Conservation (phyloP, 1,140 invertebrate genomes). For the Drosophila santomea region DNA sequence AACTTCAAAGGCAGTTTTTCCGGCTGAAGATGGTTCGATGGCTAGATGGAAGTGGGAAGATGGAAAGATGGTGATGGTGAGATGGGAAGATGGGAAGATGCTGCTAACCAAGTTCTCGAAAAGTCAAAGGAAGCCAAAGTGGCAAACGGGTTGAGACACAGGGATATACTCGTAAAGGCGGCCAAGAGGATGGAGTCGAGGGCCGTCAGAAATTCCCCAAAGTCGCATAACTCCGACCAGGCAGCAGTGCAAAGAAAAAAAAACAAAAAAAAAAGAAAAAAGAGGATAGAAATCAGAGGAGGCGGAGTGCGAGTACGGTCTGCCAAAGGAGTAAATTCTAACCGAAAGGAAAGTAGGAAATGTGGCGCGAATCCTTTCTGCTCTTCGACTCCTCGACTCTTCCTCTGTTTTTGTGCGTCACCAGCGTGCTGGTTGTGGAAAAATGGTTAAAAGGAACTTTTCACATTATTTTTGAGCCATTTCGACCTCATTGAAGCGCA, state of each 20-base stretch:
- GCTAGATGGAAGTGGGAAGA: conserved; percentile 15
- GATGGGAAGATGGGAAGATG: conserved; percentile 23
- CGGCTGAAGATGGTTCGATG: not conserved
- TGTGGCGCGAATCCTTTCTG: conserved; percentile 68
- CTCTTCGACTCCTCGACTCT: conserved; percentile 16
- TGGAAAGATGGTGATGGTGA: conserved; percentile 2
- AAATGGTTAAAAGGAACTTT: conserved; percentile 81
- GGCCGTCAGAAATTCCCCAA: conserved; percentile 68
- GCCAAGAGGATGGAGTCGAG: conserved; percentile 32
- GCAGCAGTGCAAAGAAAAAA: conserved; percentile 21
- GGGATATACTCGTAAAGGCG: conserved; percentile 17
- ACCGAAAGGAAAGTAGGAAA: conserved; percentile 60
- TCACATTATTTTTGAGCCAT: conserved; percentile 83
- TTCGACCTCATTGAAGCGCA: conserved; percentile 83
- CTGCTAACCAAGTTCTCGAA: conserved; percentile 53
- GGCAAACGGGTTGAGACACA: conserved; percentile 47
- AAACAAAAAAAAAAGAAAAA: not conserved
- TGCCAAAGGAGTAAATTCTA: conserved; percentile 67
- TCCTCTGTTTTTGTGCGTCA: conserved; percentile 53
- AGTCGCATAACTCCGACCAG: conserved; percentile 77
- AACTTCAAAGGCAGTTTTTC: conserved; percentile 48
- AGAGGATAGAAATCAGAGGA: conserved; percentile 3
- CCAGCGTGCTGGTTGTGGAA: conserved; percentile 42
- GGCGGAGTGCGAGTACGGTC: conserved; percentile 7
- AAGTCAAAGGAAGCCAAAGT: conserved; percentile 69